These are phyloP conservation scores for Timema cristinae DNA, from an alignment of 2,888 invertebrate species.

Conservation along the genomic window DNA sequence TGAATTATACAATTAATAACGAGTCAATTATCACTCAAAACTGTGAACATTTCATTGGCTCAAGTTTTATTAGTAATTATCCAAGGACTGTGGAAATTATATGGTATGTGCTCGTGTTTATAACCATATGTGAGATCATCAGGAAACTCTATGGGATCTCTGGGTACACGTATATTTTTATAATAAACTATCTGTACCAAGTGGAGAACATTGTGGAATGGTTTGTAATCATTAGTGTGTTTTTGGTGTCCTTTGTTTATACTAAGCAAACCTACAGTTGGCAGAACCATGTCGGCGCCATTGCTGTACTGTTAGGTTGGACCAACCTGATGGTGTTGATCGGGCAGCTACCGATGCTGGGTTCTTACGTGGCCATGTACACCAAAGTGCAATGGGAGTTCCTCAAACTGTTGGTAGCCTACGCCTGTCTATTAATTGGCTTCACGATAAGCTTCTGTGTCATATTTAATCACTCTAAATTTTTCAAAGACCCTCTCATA, in stretches of 20 bases:
- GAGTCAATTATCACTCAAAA: constrained; percentile 63
- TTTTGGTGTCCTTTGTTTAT: constrained; percentile 76
- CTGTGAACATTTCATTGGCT: constrained; percentile 66
- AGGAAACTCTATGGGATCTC: constrained; percentile 78
- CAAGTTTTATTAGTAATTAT: too few relatives aligned
- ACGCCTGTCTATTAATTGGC: constrained; percentile 78
- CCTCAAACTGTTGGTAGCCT: constrained; percentile 78
- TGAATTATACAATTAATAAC: constrained; percentile 40
- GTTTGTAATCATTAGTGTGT: constrained; percentile 80
- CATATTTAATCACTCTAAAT: constrained; percentile 73
- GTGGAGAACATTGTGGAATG: constrained; percentile 84
- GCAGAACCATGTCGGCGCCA: constrained; percentile 84
- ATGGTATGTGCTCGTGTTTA: constrained; percentile 75
- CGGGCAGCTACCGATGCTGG: constrained; percentile 81
- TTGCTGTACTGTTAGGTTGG: constrained; percentile 82
- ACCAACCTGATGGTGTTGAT: constrained; percentile 85
- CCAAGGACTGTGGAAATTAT: constrained; percentile 76
- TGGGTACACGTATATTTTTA: constrained; percentile 76
- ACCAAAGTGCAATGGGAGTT: constrained; percentile 84
- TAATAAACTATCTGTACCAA: constrained; percentile 77
- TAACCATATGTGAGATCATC: constrained; percentile 74
- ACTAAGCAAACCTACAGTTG: constrained; percentile 73
- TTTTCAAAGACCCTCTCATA: constrained; percentile 79
- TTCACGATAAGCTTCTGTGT: constrained; percentile 87
- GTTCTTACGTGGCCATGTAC: constrained; percentile 88